These are phyloP conservation scores for Limnephilus lunatus DNA, from an alignment of 2,888 invertebrate species.

Conservation along the genomic window DNA sequence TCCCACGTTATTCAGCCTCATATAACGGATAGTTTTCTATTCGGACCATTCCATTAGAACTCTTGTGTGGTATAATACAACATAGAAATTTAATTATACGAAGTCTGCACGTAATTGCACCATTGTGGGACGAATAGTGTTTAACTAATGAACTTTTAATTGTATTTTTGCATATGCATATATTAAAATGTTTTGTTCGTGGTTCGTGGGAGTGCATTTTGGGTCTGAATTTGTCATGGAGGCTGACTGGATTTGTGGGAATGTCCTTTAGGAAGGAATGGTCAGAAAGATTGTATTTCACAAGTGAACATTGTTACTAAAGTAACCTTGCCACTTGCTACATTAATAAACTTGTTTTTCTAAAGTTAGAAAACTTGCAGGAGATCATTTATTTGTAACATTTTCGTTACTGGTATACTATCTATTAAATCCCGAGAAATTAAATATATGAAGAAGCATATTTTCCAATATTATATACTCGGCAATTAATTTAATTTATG, in stretches of 20 bases:
- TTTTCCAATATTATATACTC: background rate
- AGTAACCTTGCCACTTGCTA: background rate
- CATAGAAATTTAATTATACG: background rate
- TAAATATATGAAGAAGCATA: background rate
- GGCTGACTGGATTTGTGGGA: background rate
- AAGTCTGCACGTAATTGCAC: background rate
- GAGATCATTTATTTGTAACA: background rate
- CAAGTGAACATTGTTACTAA: background rate
- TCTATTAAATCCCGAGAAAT: background rate
- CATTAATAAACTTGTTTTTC: background rate
- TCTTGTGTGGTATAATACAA: too few relatives aligned
- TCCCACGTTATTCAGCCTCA: too few relatives aligned
- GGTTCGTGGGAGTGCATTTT: conserved; percentile 12
- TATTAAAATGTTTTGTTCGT: conserved; percentile 2
- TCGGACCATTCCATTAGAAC: too few relatives aligned
- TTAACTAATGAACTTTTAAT: background rate
- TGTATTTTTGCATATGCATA: background rate
- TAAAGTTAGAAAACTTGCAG: background rate
- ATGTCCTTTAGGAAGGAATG: background rate
- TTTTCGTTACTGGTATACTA: too few relatives aligned
- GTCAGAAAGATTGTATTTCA: background rate
- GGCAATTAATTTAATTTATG: background rate
- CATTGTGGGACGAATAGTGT: background rate
- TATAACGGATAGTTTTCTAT: too few relatives aligned
- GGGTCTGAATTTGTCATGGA: conserved; percentile 2